Evolutionary conservation across 1,140 invertebrate genomes (phyloP).

Genomic region (Zaprionus inermis): DNA sequence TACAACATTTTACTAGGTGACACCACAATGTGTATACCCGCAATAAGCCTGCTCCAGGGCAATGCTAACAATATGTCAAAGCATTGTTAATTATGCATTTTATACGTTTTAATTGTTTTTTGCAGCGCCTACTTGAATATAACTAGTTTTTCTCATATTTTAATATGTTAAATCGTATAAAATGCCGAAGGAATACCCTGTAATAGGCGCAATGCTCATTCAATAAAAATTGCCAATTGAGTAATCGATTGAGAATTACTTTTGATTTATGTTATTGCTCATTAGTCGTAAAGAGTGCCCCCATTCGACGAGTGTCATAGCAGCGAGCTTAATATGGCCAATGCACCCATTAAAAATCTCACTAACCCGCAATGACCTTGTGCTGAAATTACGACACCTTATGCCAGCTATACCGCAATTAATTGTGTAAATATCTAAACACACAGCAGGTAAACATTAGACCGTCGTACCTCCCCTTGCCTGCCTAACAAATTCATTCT

Average conservation of each 20-base stretch:
- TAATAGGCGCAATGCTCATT: neutral
- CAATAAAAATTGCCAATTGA: neutral
- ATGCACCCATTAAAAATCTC: conserved; percentile 12
- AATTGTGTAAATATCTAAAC: conserved; percentile 57
- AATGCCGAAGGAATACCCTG: neutral
- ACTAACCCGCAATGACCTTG: conserved; percentile 29
- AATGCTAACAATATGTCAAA: neutral
- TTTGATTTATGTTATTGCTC: neutral
- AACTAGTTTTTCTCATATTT: neutral
- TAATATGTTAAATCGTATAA: neutral
- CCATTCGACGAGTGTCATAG: neutral
- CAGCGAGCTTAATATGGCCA: conserved; percentile 18
- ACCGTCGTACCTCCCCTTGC: neutral
- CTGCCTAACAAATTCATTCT: neutral
- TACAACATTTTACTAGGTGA: neutral
- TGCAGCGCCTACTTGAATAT: neutral
- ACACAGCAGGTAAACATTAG: conserved; percentile 27
- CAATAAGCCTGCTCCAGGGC: neutral
- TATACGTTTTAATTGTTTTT: neutral
- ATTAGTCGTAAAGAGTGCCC: neutral
- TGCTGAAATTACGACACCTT: conserved; percentile 43
- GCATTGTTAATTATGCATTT: neutral
- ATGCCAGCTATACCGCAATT: conserved; percentile 39
- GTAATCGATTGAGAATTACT: neutral
- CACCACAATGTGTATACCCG: neutral